Percentiles rank a stretch among this genome's conserved stretches.
These are phyloP conservation scores for Poeciliopsis turrubarensis DNA, from an alignment of 2,113 vertebrate genomes.

Conservation along the genomic window DNA sequence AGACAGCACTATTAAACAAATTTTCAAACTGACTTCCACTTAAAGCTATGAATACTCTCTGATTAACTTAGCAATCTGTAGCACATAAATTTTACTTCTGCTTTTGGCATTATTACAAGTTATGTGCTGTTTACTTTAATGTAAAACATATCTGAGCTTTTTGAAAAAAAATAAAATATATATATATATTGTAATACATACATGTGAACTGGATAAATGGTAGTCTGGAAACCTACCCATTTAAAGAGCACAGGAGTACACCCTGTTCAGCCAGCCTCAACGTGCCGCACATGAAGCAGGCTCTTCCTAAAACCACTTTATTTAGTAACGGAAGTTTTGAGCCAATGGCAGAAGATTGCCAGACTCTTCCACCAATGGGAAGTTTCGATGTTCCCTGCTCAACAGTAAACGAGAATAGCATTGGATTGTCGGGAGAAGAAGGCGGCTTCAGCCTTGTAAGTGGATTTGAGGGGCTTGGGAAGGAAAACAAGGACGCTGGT, in stretches of 20 bases:
- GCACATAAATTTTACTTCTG: neutral
- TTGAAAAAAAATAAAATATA: neutral
- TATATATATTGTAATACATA: neutral
- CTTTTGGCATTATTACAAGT: neutral
- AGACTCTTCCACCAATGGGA: constrained; percentile 64
- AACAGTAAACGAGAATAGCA: constrained; percentile 28
- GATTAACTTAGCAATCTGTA: neutral
- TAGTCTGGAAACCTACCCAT: neutral
- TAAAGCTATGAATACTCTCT: too few species aligned
- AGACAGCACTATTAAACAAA: too few species aligned
- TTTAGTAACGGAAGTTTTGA: constrained; percentile 82
- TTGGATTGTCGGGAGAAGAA: constrained; percentile 51
- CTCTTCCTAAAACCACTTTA: constrained; percentile 67
- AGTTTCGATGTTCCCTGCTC: constrained; percentile 39
- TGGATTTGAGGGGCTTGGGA: constrained; percentile 79
- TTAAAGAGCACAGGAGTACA: neutral
- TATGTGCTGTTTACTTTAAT: neutral
- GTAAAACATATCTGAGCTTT: neutral
- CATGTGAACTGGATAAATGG: neutral
- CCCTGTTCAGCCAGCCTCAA: neutral
- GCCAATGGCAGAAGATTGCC: constrained; percentile 73
- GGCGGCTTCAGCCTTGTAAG: constrained; percentile 70
- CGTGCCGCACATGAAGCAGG: constrained; percentile 21
- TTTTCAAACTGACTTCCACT: too few species aligned
- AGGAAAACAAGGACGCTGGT: constrained; percentile 80